Base-by-base conservation (phyloP, 2,888 invertebrate species). In the Colletes collaris region DNA sequence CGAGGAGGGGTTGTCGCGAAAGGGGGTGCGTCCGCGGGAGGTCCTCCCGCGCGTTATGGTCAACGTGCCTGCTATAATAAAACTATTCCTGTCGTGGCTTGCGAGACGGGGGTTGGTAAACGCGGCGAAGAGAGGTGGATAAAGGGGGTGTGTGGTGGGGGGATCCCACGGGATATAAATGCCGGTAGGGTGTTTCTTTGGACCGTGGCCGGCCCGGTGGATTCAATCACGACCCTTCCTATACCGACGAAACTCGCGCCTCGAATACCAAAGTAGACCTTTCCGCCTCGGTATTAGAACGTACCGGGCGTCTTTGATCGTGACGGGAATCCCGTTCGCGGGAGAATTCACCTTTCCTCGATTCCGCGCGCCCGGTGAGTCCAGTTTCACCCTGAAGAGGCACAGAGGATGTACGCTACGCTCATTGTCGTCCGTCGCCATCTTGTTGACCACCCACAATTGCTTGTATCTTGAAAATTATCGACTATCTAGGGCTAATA, bases 141-240 rank as follows among this genome's bases (percentile, higher is more conserved):
- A 68, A 60, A 68, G 76, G 76, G 52, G 75, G 76, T 27, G 53
- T 69, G 56, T 69, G 56, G 72, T 71, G 70, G 76, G 76, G 52
- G 75, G 76, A 80, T 82, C 85, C 84, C 82, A 76, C 73, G 81
- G 83, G 87, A 86, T 87, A 90, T 89, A 90, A 90, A 90, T 88
- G 88, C 87, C 81, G 66, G 78, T 73, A 79, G 88, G 88, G 86
- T 87, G 88, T 89, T 89, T 85, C 87, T 84, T 87, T 83, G 86
- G 87, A 85, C 85, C 81, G 60, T 87, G 87, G 86, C 76, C 86
- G 79, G 81, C 76, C 79, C 70, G 76, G 84, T 87, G 87, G 89
- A 91, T 91, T 91, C 91, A 91, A 91, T 91, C 91, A 91, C 91
- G 89, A 90, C 89, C 90, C 89, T 85, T 84, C 76, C 85, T 79